Evolutionary conservation across 1,140 invertebrate genomes (phyloP), one percentile per base, ranked within the genome.

Genomic region (Pogonomyrmex californicus): DNA sequence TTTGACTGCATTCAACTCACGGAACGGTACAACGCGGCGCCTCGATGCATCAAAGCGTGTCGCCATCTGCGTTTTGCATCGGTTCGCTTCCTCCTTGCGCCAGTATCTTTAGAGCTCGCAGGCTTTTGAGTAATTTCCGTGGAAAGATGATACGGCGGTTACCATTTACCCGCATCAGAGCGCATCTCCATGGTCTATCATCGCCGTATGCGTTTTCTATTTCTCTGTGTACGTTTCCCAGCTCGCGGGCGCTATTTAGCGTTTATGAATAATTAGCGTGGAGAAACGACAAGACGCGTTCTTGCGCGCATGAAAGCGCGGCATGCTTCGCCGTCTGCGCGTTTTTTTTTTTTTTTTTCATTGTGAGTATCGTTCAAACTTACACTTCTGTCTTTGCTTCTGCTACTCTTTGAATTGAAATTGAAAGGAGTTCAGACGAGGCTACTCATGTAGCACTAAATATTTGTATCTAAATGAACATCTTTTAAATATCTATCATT

Each of bases 61-160:
- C 38, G 17, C 10, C 60, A 51, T 79, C 30, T 68, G 62, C 14
- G n/a, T 79, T 47, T 65, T 44, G 5, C 75, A 47, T 86, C 54
- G 14, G 6, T 54, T 56, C 17, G 44, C 47, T 47, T 66, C 41
- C 51, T 63, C 44, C 5, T 63, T 65, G 38, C 36, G 23, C 1
- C 41, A n/a, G n/a, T 58, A 71, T 83, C 33, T 70, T 49, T 47
- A n/a, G 71, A 68, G 65, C 56, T 71, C 23, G 56, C 47, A 38
- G 66, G 58, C 38, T 85, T 89, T 90, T 83, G 60, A 87, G 83
- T 78, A 86, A 90, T 87, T 83, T 62, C 82, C 63, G 47, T 33
- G 58, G 60, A 78, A 36, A 88, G 83, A 91, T 73, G 49, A 56
- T 49, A 65, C 60, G 82, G 82, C 65, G 77, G 70, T 79, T 77